These are phyloP conservation scores for Alouatta palliata DNA, from an alignment of 2,113 vertebrate species.

Conservation along the genomic window DNA sequence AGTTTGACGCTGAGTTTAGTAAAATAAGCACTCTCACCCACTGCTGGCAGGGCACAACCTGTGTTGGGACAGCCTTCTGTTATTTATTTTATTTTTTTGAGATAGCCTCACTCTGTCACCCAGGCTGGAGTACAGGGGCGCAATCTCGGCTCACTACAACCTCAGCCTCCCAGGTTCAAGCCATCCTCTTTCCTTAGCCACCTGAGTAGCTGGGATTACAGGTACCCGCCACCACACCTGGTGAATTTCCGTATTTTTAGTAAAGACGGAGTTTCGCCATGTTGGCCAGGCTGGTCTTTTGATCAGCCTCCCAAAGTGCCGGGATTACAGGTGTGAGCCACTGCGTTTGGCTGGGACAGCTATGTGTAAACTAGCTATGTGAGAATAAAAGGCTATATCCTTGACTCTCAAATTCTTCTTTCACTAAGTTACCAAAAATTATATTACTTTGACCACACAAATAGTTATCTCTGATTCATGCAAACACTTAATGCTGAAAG, in stretches of 20 bases:
- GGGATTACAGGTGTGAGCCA: not conserved
- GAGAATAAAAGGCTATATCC: not conserved
- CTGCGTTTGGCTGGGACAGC: too few species aligned
- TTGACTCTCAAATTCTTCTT: not conserved
- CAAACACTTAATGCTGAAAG: not conserved
- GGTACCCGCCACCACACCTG: not conserved
- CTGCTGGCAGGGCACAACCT: not conserved
- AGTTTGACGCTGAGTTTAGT: not conserved
- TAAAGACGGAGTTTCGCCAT: not conserved
- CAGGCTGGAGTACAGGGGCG: too few species aligned
- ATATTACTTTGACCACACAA: not conserved
- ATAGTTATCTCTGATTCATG: not conserved
- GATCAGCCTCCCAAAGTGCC: not conserved
- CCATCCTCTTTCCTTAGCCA: not conserved
- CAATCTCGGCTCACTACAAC: too few species aligned
- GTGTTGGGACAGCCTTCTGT: not conserved
- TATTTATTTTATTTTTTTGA: not conserved
- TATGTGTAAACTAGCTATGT: not conserved
- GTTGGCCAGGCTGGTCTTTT: not conserved
- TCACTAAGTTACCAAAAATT: not conserved
- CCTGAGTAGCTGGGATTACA: not conserved
- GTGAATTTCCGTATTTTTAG: not conserved
- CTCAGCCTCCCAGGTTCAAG: too few species aligned
- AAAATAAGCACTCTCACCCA: not conserved
- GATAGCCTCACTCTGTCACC: too few species aligned